phyloP scores from a whole-genome alignment of 2,113 vertebrate species.

The Pteruthius melanotis region DNA sequence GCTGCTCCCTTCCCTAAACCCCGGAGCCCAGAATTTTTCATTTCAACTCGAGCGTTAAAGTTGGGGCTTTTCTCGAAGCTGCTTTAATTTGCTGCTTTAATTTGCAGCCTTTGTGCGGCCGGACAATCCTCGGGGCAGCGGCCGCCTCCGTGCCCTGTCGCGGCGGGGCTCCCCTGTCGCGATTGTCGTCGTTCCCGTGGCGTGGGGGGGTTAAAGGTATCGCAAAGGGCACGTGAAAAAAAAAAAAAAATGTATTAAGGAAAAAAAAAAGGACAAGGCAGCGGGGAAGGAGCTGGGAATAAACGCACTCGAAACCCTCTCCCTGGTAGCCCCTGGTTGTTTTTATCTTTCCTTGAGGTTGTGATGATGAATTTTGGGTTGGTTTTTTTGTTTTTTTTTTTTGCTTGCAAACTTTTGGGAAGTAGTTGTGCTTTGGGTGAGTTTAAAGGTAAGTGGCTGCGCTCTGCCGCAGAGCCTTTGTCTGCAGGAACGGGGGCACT shows the following conservation, averaged over 20 bases:
- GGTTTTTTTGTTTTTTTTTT: no score
- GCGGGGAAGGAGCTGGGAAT: background rate
- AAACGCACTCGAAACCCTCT: background rate
- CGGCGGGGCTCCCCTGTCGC: background rate
- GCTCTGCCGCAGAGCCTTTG: background rate
- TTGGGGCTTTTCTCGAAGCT: background rate
- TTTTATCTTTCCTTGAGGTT: background rate
- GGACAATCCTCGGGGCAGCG: background rate
- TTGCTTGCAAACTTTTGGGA: background rate
- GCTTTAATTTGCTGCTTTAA: background rate
- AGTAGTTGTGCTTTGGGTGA: background rate
- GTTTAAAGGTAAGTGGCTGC: conserved; percentile 18
- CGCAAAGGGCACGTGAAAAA: background rate
- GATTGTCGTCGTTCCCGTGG: background rate
- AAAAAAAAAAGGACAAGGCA: background rate
- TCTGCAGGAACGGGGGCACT: background rate
- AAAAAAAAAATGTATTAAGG: background rate
- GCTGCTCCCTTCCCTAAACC: background rate
- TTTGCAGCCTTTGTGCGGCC: background rate
- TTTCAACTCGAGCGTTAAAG: background rate
- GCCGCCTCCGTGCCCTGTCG: background rate
- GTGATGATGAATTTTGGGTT: background rate
- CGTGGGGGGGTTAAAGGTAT: background rate
- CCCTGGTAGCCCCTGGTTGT: background rate
- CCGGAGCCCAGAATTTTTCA: background rate